A percentile compares a stretch with the other conserved stretches of the same genome.
phyloP scores from a whole-genome alignment of 2,797 vertebrate genomes.

The Artibeus lituratus region DNA sequence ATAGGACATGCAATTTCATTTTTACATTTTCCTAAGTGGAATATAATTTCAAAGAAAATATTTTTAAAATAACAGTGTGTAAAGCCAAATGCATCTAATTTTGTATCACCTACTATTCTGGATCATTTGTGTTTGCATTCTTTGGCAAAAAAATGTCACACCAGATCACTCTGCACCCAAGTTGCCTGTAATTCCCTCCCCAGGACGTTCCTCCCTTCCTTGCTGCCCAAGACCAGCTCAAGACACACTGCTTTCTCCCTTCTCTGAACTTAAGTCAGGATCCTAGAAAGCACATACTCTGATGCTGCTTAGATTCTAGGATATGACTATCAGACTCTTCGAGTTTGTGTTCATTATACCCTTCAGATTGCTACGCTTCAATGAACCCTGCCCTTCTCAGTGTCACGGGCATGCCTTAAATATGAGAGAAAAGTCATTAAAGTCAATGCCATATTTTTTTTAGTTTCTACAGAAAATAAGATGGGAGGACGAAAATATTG shows the following conservation, averaged over 20 bases:
- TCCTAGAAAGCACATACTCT: background rate
- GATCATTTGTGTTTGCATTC: background rate
- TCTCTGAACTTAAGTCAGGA: background rate
- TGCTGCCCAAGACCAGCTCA: background rate
- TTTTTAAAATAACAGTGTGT: background rate
- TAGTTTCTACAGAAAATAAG: background rate
- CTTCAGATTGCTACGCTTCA: background rate
- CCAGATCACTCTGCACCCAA: background rate
- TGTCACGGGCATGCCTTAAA: background rate
- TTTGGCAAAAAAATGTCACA: background rate
- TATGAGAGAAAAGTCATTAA: background rate
- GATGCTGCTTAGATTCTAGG: background rate
- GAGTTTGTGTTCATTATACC: background rate
- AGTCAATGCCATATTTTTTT: background rate
- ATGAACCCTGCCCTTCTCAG: background rate
- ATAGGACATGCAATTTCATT: background rate
- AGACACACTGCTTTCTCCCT: background rate
- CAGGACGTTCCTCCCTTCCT: background rate
- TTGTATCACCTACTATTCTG: background rate
- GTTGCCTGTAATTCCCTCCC: background rate
- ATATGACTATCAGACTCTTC: no score
- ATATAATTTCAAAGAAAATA: constrained; percentile 17
- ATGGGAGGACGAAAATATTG: background rate
- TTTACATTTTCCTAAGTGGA: background rate
- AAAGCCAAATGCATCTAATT: background rate